phyloP scores from a whole-genome alignment of 2,113 vertebrate species.

The Brachionichthys hirsutus region DNA sequence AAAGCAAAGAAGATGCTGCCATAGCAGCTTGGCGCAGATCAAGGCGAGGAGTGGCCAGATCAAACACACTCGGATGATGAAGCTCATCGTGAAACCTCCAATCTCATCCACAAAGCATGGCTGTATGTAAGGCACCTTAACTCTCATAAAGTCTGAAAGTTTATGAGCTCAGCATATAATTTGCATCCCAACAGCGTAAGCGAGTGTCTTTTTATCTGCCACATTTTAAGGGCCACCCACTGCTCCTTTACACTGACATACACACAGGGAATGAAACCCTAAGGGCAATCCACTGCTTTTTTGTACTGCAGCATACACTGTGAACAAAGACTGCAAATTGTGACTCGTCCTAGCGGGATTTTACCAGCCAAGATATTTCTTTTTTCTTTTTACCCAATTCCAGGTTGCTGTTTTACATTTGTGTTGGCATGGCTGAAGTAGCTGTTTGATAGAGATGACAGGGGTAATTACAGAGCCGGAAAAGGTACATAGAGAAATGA shows the following conservation, averaged over 20 bases:
- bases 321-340: conserved; percentile 59
- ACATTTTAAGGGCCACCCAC: conserved; percentile 54
- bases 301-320: conserved; percentile 49
- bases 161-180: conserved; percentile 63
- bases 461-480: conserved; percentile 69
- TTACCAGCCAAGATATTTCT: conserved; percentile 51
- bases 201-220: conserved; percentile 58
- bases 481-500: conserved; percentile 58
- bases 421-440: conserved; percentile 58
- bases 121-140: conserved; percentile 39
- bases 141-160: conserved; percentile 43
- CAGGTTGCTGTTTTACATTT: conserved; percentile 60
- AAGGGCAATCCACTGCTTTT: conserved; percentile 33
- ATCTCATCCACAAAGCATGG: conserved; percentile 31
- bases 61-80: conserved; percentile 48
- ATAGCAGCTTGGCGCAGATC: conserved; percentile 39
- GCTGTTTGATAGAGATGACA: conserved; percentile 62
- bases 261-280: conserved; percentile 52
- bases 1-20: conserved; percentile 44
- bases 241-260: conserved; percentile 41
- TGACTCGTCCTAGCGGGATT: conserved; percentile 44
- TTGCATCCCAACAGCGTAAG: conserved; percentile 65
- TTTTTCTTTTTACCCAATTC: conserved; percentile 47
- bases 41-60: conserved; percentile 45
- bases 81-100: conserved; percentile 35